Evolutionary conservation across 2,113 vertebrate species (phyloP), one percentile per base, ranked within the genome.

Genomic region (Ornithorhynchus anatinus): DNA sequence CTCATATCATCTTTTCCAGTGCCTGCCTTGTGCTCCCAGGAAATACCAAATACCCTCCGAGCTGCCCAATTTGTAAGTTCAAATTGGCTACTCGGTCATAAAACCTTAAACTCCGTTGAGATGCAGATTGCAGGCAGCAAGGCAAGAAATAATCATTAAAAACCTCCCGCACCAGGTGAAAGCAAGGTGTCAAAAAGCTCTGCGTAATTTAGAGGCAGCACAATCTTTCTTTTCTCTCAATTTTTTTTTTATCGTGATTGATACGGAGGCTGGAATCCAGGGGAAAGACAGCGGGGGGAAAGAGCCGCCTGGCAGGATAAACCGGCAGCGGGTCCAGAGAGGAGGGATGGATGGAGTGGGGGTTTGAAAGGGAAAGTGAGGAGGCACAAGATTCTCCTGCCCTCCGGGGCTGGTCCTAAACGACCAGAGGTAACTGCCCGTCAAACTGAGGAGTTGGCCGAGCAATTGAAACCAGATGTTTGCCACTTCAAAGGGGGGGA

Each of bases 381-480:
- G 72, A 52, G 67, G 69, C 15, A 2, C 50, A 59, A 63, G 82
- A 75, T 45, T 33, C 87, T 85, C 77, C 54, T 50, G 84, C 73
- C 59, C 56, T 23, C 64, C 13, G 42, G 59, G 75, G 75, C 81
- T 86, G n/a, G 72, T 81, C 51, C 77, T 73, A 89, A 84, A 51
- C 3, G 3, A 66, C 47, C 68, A 45, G 57, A 86, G 72, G 87
- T 84, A 89, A 90, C 80, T 87, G 79, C 86, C 87, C 90, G 78
- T 91, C 87, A 82, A 78, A 85, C 75, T 81, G 85, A 90, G 87
- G 75, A 62, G 62, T 74, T 82, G 69, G n/a, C 63, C 69, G 10
- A 68, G 45, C 86, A 91, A 94, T 92, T 84, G 84, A 91, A 95
- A 93, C 86, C 93, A 94, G 91, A 94, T 92, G 91, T 92, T 81